phyloP scores from a whole-genome alignment of 2,113 vertebrate species.

The Alectura lathami region DNA sequence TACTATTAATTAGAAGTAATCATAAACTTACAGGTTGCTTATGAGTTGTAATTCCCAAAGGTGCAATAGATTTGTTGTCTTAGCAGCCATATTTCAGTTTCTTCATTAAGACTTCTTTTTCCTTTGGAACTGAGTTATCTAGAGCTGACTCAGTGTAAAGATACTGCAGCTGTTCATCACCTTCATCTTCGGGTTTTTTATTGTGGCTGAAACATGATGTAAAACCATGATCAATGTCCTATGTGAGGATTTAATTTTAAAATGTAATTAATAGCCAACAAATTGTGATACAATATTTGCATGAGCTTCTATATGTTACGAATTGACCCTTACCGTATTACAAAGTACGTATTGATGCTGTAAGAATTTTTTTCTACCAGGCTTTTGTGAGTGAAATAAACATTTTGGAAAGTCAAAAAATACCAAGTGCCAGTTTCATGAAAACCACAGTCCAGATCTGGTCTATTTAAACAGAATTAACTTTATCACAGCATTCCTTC shows the following conservation, averaged over 20 bases:
- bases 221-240: not conserved
- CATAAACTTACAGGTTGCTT: not conserved
- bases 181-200: not conserved
- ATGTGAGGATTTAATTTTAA: not conserved
- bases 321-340: not conserved
- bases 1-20: not conserved
- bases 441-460: constrained; percentile 52
- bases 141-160: not conserved
- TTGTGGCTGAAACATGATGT: not conserved
- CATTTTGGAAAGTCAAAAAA: constrained; percentile 31
- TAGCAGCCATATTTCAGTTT: not conserved
- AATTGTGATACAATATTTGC: not conserved
- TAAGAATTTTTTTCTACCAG: not conserved
- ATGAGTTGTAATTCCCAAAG: not conserved
- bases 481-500: not conserved
- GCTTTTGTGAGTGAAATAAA: constrained; percentile 16
- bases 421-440: constrained; percentile 12
- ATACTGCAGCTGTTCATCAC: not conserved
- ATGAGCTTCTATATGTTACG: not conserved
- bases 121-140: not conserved
- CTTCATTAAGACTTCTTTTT: not conserved
- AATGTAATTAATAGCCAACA: not conserved
- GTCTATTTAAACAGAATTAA: constrained; percentile 42
- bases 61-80: not conserved
- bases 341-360: not conserved